A percentile compares a stretch with the other conserved stretches of the same genome.
Evolutionary conservation across 2,888 invertebrate genomes (phyloP).

Genomic region (Tenodera sinensis): DNA sequence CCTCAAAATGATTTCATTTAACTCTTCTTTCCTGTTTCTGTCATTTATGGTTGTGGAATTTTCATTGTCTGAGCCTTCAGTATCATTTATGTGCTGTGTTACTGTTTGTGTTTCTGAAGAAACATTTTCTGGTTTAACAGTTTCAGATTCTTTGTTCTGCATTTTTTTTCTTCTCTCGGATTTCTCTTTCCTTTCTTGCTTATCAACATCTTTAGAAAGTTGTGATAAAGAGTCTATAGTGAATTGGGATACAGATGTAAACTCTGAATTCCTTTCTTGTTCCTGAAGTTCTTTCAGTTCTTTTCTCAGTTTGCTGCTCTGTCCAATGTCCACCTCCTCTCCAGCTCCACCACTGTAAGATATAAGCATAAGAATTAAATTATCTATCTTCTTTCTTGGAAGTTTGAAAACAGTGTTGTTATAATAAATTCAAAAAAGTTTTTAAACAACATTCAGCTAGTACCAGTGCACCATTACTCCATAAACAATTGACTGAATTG

Average conservation of each 20-base stretch:
- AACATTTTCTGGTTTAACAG: constrained; percentile 11
- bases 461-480: too few species aligned
- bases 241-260: constrained; percentile 21
- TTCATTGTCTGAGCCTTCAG: background rate
- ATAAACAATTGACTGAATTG: too few species aligned
- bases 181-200: constrained; percentile 12
- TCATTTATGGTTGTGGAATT: constrained; percentile 5
- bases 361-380: background rate
- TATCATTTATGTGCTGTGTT: background rate
- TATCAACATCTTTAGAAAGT: constrained; percentile 1
- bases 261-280: background rate
- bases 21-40: constrained; percentile 33
- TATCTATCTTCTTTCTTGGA: too few species aligned
- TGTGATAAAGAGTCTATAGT: constrained; percentile 13
- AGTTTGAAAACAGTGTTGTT: too few species aligned
- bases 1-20: constrained; percentile 31
- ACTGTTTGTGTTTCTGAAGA: background rate
- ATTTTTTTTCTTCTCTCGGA: constrained; percentile 19
- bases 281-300: constrained; percentile 1
- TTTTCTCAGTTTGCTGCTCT: background rate
- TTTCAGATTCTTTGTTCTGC: constrained; percentile 20
- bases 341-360: constrained; percentile 47
- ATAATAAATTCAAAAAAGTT: too few species aligned
- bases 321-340: constrained; percentile 53
- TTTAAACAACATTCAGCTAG: too few species aligned